A percentile compares a stretch with the other conserved stretches of the same genome.
These are phyloP conservation scores for Myodes glareolus DNA, from an alignment of 2,113 vertebrate genomes.

Conservation along the genomic window DNA sequence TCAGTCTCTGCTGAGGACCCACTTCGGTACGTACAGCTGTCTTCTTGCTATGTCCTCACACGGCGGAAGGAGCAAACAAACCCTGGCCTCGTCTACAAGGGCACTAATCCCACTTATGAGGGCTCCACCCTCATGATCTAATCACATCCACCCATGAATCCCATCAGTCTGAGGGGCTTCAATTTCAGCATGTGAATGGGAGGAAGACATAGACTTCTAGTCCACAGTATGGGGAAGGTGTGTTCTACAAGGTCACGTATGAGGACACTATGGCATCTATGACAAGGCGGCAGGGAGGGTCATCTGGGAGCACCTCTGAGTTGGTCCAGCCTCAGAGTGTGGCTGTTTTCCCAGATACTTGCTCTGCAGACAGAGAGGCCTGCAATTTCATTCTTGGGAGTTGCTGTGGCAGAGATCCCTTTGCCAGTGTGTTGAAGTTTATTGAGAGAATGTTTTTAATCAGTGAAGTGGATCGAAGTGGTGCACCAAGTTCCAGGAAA, in stretches of 20 bases:
- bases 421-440: slow-evolving; percentile 29
- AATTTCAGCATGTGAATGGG: neutral
- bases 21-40: neutral
- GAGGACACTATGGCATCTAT: fast-evolving
- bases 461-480: neutral
- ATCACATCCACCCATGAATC: neutral
- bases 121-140: neutral
- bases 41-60: neutral
- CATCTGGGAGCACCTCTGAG: neutral
- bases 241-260: too few relatives aligned
- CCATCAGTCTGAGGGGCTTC: neutral
- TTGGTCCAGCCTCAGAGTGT: neutral
- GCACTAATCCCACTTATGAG: neutral
- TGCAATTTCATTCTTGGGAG: slow-evolving; percentile 15
- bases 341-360: neutral
- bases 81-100: neutral
- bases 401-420: slow-evolving; percentile 20
- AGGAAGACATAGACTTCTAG: neutral
- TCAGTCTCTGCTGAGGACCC: neutral
- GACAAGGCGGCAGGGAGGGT: neutral
- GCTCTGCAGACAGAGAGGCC: neutral
- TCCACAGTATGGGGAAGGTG: neutral
- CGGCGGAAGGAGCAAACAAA: neutral
- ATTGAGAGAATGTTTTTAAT: slow-evolving; percentile 60
- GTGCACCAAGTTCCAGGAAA: neutral